Percentiles rank a stretch among this genome's conserved stretches.
Evolutionary conservation across 2,888 invertebrate species (phyloP).

Genomic region (Andrena fulva): DNA sequence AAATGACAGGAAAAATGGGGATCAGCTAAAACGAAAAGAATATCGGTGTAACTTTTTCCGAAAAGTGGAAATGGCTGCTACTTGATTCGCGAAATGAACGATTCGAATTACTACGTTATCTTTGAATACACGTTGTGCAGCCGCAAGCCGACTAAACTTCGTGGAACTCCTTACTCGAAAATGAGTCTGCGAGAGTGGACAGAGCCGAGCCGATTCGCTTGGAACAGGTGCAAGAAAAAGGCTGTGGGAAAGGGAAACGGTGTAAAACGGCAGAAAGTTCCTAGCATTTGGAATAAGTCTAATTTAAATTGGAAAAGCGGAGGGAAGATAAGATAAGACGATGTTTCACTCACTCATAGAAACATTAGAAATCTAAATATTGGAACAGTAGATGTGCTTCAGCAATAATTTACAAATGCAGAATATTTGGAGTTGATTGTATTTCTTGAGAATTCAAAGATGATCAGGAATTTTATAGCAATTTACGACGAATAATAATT

Average conservation of each 20-base stretch:
- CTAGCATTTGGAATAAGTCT: background rate
- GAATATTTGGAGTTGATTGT: no score
- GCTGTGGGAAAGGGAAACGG: slow-evolving; percentile 1
- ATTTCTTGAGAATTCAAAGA: no score
- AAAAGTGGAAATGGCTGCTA: slow-evolving; percentile 10
- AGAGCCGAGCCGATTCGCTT: slow-evolving; percentile 14
- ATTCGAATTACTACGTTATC: slow-evolving; percentile 17
- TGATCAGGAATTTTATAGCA: no score
- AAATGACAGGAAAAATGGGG: background rate
- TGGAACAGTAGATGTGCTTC: no score
- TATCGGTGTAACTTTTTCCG: background rate
- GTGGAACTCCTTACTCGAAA: slow-evolving; percentile 18
- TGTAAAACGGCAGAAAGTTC: slow-evolving; percentile 13
- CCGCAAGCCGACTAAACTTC: slow-evolving; percentile 8
- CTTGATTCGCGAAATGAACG: slow-evolving; percentile 13
- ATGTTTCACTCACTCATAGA: background rate
- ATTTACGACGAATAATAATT: no score
- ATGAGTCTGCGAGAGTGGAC: slow-evolving; percentile 25
- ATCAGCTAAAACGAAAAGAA: slow-evolving; percentile 17
- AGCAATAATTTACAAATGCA: no score
- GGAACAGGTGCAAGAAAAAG: slow-evolving; percentile 25
- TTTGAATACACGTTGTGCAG: slow-evolving; percentile 5
- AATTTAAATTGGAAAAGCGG: slow-evolving; percentile 16
- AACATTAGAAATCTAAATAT: background rate
- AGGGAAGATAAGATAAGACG: background rate